Evolutionary conservation across 2,797 vertebrate genomes (phyloP).

Genomic region (Rhabdomys pumilio): DNA sequence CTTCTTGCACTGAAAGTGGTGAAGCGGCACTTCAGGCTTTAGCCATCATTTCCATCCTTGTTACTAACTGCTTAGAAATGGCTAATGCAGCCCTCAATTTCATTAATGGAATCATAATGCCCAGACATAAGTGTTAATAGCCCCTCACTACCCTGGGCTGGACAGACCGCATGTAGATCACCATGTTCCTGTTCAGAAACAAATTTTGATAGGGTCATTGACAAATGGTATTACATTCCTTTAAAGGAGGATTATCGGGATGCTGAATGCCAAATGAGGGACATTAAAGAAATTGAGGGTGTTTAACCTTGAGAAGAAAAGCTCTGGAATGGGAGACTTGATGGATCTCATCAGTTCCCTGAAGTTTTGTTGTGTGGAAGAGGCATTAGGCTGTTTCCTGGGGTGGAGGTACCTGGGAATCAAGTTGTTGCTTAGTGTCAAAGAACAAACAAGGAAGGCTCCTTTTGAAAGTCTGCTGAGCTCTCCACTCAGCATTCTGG

Average conservation of each 20-base stretch:
- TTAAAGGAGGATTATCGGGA: conserved; percentile 73
- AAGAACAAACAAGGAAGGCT: conserved; percentile 58
- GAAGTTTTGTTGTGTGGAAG: conserved; percentile 61
- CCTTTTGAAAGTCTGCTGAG: conserved; percentile 60
- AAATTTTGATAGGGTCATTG: conserved; percentile 82
- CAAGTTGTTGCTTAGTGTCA: conserved; percentile 43
- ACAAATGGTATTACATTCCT: conserved; percentile 79
- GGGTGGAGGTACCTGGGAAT: conserved; percentile 48
- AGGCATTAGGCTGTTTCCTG: conserved; percentile 1
- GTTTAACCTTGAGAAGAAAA: conserved; percentile 84
- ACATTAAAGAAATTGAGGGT: conserved; percentile 80
- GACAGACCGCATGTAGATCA: conserved; percentile 68
- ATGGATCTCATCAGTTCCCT: conserved; percentile 68
- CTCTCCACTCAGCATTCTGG: background rate
- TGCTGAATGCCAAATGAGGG: conserved; percentile 76
- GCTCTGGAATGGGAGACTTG: conserved; percentile 49
- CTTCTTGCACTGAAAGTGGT: conserved; percentile 41
- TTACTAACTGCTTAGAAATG: conserved; percentile 67
- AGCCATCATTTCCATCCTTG: conserved; percentile 56
- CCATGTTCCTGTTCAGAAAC: conserved; percentile 70
- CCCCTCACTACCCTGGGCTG: conserved; percentile 31
- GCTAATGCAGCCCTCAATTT: conserved; percentile 71
- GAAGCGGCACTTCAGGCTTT: conserved; percentile 63
- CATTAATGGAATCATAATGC: conserved; percentile 77
- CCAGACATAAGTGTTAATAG: conserved; percentile 71